These are phyloP conservation scores for Cremastinae sp. DNA, from an alignment of 2,888 invertebrate species.

Conservation along the genomic window DNA sequence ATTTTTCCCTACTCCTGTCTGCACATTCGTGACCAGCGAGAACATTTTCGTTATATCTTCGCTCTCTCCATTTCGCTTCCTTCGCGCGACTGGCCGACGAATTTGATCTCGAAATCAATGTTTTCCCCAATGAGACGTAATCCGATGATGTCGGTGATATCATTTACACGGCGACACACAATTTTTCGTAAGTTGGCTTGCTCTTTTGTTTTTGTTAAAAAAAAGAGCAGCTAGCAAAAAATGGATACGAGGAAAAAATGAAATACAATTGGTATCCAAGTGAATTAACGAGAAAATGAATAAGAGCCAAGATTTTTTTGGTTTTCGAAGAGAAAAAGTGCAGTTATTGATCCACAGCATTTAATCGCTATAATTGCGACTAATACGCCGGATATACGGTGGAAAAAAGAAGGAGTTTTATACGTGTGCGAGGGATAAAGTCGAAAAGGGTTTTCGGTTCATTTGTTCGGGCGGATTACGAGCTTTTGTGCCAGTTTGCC, in stretches of 20 bases:
- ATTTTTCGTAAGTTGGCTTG: too few species aligned
- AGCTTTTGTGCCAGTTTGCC: constrained; percentile 27
- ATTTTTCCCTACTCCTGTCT: constrained; percentile 8
- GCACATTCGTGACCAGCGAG: constrained; percentile 22
- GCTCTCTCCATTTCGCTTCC: constrained; percentile 38
- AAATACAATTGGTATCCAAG: too few species aligned
- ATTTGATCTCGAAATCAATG: constrained; percentile 64
- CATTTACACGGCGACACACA: too few species aligned
- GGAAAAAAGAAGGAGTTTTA: constrained; percentile 53
- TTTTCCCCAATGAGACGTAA: constrained; percentile 20
- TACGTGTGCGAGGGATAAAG: constrained; percentile 51
- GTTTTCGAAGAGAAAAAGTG: not conserved
- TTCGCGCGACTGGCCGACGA: constrained; percentile 60
- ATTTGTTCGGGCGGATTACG: constrained; percentile 59
- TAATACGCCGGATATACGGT: constrained; percentile 41
- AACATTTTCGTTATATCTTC: constrained; percentile 21
- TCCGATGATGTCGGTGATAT: not conserved
- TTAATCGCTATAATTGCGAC: constrained; percentile 63
- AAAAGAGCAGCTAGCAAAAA: too few species aligned
- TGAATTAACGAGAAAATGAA: too few species aligned
- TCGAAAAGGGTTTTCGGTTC: constrained; percentile 65
- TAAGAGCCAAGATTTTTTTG: too few species aligned
- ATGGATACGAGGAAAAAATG: too few species aligned
- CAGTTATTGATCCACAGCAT: constrained; percentile 23
- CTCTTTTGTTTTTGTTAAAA: too few species aligned